phyloP scores from a whole-genome alignment of 2,113 vertebrate genomes.

The Peromyscus californicus region DNA sequence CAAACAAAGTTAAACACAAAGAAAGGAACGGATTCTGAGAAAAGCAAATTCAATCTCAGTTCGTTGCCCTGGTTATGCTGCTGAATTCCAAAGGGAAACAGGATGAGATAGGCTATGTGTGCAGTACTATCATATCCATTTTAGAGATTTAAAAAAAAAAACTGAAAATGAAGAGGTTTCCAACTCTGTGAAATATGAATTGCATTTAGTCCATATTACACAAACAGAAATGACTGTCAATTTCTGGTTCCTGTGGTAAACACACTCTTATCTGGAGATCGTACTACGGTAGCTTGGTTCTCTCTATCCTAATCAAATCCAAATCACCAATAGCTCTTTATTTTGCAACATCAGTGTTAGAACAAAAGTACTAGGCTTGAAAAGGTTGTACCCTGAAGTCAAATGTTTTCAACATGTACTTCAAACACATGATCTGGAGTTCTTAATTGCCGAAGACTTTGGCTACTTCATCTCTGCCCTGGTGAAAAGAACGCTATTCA shows the following conservation, averaged over 20 bases:
- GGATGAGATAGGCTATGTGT: background rate
- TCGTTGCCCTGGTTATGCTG: background rate
- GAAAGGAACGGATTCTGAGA: background rate
- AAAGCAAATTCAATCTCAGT: background rate
- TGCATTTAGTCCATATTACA: background rate
- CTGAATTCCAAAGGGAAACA: background rate
- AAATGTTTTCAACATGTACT: conserved; percentile 64
- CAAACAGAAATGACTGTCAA: background rate
- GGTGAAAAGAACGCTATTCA: conserved; percentile 82
- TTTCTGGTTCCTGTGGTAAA: background rate
- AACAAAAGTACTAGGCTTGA: conserved; percentile 19
- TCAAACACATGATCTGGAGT: conserved; percentile 40
- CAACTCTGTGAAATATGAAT: background rate
- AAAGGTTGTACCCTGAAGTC: conserved; percentile 42
- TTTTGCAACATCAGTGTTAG: conserved; percentile 52
- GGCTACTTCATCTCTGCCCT: conserved; percentile 77
- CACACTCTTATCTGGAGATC: conserved; percentile 10
- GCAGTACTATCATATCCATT: background rate
- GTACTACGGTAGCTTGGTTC: background rate
- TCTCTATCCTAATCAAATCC: conserved; percentile 24
- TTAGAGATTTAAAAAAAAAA: background rate
- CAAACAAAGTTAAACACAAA: background rate
- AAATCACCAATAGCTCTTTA: conserved; percentile 39
- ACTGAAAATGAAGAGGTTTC: background rate
- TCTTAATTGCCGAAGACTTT: conserved; percentile 68